Conservation (phyloP, 2,113 vertebrate species). For the Cavia aperea region DNA sequence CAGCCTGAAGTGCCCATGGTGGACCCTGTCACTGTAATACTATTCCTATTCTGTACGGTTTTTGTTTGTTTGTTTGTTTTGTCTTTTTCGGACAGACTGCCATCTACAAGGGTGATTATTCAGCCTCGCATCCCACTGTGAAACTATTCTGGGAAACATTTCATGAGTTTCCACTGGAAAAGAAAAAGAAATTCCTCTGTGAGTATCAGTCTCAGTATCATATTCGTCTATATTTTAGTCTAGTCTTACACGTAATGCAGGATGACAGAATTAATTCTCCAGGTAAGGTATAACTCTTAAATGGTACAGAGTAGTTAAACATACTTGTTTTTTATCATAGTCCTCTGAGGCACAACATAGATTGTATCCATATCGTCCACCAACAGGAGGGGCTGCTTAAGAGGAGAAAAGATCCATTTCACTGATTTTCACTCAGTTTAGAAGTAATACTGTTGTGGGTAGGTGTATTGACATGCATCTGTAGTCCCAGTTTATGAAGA, state of each 20-base stretch:
- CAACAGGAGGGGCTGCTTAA: background rate
- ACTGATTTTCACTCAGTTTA: background rate
- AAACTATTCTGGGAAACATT: constrained; percentile 97
- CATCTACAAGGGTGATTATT: constrained; percentile 93
- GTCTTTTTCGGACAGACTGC: constrained; percentile 79
- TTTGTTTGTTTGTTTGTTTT: background rate
- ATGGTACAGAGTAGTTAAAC: background rate
- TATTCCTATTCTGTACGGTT: background rate
- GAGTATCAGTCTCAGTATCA: constrained; percentile 65
- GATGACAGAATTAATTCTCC: background rate
- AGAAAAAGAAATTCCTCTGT: constrained; percentile 97
- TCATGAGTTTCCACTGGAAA: constrained; percentile 93
- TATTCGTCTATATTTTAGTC: background rate
- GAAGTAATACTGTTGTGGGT: background rate
- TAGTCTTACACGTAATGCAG: background rate
- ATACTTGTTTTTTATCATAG: background rate
- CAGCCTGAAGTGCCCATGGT: background rate
- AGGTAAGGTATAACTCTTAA: background rate
- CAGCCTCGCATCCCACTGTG: constrained; percentile 89
- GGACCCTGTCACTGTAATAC: background rate
- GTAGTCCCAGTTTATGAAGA: background rate
- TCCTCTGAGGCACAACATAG: background rate
- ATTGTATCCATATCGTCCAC: background rate
- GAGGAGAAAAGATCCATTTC: background rate
- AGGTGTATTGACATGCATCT: no score